Conservation (phyloP, 2,888 invertebrate genomes). For the Lasius fuliginosus region DNA sequence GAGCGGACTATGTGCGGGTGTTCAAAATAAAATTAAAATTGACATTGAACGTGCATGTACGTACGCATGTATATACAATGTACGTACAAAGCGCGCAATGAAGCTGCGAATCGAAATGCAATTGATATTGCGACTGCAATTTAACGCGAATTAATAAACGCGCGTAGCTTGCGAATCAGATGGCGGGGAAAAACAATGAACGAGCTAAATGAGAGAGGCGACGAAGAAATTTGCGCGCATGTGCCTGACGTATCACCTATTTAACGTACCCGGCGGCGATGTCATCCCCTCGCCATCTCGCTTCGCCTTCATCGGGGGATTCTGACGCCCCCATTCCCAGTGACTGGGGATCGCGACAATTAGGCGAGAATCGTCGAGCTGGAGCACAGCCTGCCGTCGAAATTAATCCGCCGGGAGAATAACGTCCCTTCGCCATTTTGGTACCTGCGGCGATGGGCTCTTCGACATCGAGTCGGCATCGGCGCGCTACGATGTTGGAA, state of each 20-base stretch:
- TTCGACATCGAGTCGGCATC: constrained; percentile 38
- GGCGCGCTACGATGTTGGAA: constrained; percentile 13
- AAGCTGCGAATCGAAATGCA: constrained; percentile 20
- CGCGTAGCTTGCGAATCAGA: background rate
- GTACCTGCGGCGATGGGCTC: constrained; percentile 48
- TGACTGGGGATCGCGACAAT: constrained; percentile 74
- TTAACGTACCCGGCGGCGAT: background rate
- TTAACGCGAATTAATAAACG: constrained; percentile 30
- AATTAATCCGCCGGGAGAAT: constrained; percentile 78
- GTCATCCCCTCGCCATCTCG: background rate
- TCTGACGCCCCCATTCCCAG: constrained; percentile 23
- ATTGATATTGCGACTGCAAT: constrained; percentile 19
- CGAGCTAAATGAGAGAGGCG: background rate
- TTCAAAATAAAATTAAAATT: constrained; percentile 30
- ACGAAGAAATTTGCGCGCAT: constrained; percentile 24
- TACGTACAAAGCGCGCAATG: constrained; percentile 12
- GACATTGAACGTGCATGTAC: background rate
- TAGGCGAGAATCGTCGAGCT: constrained; percentile 74
- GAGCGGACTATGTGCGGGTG: background rate
- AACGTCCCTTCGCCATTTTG: constrained; percentile 70
- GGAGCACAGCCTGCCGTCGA: constrained; percentile 63
- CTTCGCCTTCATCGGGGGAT: constrained; percentile 40
- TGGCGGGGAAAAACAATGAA: background rate
- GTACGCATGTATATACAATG: background rate
- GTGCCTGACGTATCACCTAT: background rate